Conservation (phyloP, 2,113 vertebrate genomes). For the Gymnorhina tibicen region DNA sequence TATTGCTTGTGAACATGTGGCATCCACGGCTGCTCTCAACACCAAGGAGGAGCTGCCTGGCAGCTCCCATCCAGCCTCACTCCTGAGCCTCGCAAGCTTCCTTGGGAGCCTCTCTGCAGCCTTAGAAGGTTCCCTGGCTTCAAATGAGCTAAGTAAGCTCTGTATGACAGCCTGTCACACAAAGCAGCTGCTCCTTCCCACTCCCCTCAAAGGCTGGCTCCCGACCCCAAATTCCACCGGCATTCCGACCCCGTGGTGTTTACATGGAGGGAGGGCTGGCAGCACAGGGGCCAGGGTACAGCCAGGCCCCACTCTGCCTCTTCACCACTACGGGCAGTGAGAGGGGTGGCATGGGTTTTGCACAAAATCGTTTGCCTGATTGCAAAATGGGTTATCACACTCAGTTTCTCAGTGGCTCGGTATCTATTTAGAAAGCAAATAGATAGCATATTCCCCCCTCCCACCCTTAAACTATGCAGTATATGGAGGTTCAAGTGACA, state of each 20-base stretch:
- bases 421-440: neutral
- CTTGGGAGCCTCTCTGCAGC: neutral
- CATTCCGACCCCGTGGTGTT: neutral
- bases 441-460: neutral
- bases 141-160: neutral
- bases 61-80: neutral
- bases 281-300: neutral
- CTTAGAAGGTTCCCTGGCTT: conserved; percentile 16
- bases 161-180: neutral
- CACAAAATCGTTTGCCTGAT: neutral
- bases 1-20: neutral
- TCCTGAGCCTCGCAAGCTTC: neutral
- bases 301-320: neutral
- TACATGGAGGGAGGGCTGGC: neutral
- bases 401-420: neutral
- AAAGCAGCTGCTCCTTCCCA: conserved; percentile 26
- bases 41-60: neutral
- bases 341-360: neutral
- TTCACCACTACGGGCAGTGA: neutral
- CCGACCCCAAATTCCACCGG: neutral
- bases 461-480: neutral
- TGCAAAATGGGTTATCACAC: neutral
- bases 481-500: conserved; percentile 7
- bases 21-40: neutral
- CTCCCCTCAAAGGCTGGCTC: neutral